Evolutionary conservation across 1,140 invertebrate species (phyloP), one percentile per base, ranked within the genome.

Genomic region (Parapsyche elsis): DNA sequence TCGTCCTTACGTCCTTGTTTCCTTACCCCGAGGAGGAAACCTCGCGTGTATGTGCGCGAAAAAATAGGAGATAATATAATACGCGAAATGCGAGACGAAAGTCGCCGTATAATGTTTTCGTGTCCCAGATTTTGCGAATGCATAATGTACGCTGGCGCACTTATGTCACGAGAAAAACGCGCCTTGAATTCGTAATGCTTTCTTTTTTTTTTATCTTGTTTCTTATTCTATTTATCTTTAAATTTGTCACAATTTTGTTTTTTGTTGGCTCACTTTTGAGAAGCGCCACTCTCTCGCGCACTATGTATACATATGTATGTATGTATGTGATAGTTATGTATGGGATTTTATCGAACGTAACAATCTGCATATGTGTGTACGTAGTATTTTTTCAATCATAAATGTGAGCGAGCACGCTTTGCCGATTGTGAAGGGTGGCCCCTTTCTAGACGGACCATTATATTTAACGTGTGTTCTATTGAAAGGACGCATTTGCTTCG

Each of bases 21-120:
- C 74, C 74, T 24, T 30, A 5, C 49, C 24, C 53, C 53, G 53
- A 57, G 14, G 53, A 16, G 14, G 19, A n/a, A 10, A 57, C 1
- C 53, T n/a, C n/a, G n/a, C n/a, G n/a, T n/a, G n/a, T n/a, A n/a
- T n/a, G n/a, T n/a, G n/a, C 19, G 1, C 53, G 53, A 57, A 16
- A 57, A 57, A 19, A 67, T 67, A 67, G 10, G 14, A 67, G 14
- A 21, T 67, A 67, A 67, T 67, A 23, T 67, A 21, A 23, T 26
- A 67, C 61, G 19, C 16, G 12, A 19, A 67, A 67, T 67, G 24
- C 10, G 64, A 67, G 64, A 67, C 64, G 64, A 67, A 67, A 67
- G 64, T 67, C 64, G 26, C 64, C 64, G 64, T 67, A 67, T 67
- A 67, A 67, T 67, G 64, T 67, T 67, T 67, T 67, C 64, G 64